These are phyloP conservation scores for Astropecten irregularis DNA, from an alignment of 53 echinoderm and acorn worm genomes.

Conservation along the genomic window DNA sequence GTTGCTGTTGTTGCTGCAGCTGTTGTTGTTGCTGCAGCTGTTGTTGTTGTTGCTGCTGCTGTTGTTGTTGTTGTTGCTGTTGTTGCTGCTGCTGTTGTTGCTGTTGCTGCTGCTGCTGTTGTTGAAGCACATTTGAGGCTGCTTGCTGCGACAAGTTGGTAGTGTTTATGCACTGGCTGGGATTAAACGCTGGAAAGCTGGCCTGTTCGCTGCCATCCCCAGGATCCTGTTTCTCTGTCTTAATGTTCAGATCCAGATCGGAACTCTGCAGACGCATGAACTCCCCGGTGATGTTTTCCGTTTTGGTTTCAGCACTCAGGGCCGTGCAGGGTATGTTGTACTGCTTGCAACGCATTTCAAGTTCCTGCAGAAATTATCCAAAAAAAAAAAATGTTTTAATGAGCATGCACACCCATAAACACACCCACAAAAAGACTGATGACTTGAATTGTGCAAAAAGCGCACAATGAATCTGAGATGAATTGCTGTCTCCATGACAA, in stretches of 20 bases:
- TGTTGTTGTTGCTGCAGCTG: too few species aligned
- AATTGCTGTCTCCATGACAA: too few species aligned
- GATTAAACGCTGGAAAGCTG: neutral
- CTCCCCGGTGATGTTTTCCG: conserved; percentile 82
- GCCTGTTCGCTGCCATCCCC: neutral
- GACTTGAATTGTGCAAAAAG: too few species aligned
- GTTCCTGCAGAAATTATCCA: conserved; percentile 63
- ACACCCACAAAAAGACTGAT: too few species aligned
- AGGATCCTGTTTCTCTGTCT: conserved; percentile 40
- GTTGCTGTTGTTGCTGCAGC: too few species aligned
- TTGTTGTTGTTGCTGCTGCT: too few species aligned
- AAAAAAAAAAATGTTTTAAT: neutral
- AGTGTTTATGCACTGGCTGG: neutral
- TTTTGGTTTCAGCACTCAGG: conserved; percentile 87
- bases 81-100: too few species aligned
- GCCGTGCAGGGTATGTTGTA: conserved; percentile 74
- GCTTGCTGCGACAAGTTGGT: conserved; percentile 25
- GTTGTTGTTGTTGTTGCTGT: conserved; percentile 55
- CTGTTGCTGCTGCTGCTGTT: too few species aligned
- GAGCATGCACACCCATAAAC: neutral
- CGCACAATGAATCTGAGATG: too few species aligned
- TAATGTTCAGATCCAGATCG: conserved; percentile 77
- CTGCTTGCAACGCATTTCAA: conserved; percentile 93
- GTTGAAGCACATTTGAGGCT: too few species aligned
- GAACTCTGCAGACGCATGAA: conserved; percentile 88